Base-by-base conservation (phyloP, 2,888 invertebrate genomes). In the Erpobdella octoculata region DNA sequence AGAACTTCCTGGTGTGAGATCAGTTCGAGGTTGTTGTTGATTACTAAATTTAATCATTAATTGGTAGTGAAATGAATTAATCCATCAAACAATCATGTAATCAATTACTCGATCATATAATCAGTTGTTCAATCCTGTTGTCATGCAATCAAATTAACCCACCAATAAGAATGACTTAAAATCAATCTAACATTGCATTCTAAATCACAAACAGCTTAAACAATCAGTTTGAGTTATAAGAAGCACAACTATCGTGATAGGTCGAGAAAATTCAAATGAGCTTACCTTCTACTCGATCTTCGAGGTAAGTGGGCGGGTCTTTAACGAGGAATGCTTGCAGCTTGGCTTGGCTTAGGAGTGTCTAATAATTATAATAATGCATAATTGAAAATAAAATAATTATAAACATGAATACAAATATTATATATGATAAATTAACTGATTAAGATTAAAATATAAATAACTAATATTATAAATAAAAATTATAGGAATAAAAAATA, bases 341-440 rank as follows among this genome's bases (percentile, higher is more conserved):
- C 83, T 93, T 94, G 37, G 90, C 88, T 53, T 93, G 84, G 18
- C 93, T 92, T 1, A 92, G 85, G 84, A 88, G 86, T 0, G 90
- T 88, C 87, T 86, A 74, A 12, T 59, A 62, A n/a, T 31, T 21
- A 21, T 21, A 38, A 12, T 9, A 65, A 59, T 18, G 12, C 12
- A 59, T 59, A 21, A 59, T 18, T 25, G 28, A n/a, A n/a, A n/a
- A n/a, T n/a, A n/a, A n/a, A 59, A 59, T 21, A 12, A 59, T 18
- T 59, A 21, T 12, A 59, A 9, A 12, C 12, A 59, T 21, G 61
- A 59, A 59, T 25, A 12, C 25, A 6, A 25, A 36, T 35, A 64
- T 35, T 35, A 64, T 18, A 4, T 25, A 33, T 8, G 25, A 36
- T 35, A 36, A 21, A 48, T 6, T 21, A 48, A 67, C 25, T 28